Evolutionary conservation across 1,140 invertebrate genomes (phyloP).

Genomic region (Drosophila varians): DNA sequence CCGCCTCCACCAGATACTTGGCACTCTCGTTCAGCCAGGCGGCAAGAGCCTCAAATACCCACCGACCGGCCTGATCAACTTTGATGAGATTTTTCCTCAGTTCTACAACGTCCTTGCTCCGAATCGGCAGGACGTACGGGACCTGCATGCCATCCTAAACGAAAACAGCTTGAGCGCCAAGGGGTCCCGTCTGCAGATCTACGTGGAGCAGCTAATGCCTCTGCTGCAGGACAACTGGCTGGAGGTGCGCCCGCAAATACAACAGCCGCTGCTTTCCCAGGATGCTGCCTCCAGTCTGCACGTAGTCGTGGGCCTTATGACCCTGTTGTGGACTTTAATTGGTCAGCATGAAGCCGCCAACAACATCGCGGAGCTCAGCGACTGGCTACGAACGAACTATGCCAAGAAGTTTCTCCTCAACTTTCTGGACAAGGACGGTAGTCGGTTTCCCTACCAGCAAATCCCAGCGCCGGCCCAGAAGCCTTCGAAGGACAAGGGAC

Average conservation of each 20-base stretch:
- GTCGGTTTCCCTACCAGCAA: conserved; percentile 58
- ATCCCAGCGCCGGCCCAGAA: conserved; percentile 13
- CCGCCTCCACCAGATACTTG: conserved; percentile 87
- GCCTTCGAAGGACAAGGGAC: conserved; percentile 17
- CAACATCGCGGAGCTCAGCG: conserved; percentile 77
- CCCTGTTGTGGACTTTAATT: conserved; percentile 85
- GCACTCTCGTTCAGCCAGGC: conserved; percentile 81
- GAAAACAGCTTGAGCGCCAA: conserved; percentile 28
- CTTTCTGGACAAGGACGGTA: conserved; percentile 80
- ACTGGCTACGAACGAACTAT: conserved; percentile 85
- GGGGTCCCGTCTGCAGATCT: conserved; percentile 77
- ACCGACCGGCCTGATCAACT: conserved; percentile 28
- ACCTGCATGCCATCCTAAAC: conserved; percentile 34
- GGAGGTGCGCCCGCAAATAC: conserved; percentile 86
- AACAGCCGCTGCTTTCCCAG: conserved; percentile 81
- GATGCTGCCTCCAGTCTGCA: conserved; percentile 86
- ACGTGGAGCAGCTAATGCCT: conserved; percentile 87
- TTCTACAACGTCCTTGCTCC: conserved; percentile 45
- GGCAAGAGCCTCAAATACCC: conserved; percentile 11
- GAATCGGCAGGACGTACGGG: conserved; percentile 4
- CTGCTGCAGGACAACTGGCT: conserved; percentile 90
- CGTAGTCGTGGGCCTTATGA: conserved; percentile 85
- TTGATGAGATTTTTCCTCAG: conserved; percentile 40
- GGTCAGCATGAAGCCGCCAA: conserved; percentile 76
- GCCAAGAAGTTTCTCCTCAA: conserved; percentile 84